Evolutionary conservation across 2,113 vertebrate genomes (phyloP), one percentile per base, ranked within the genome.

Genomic region (Cynopterus brachyotis): DNA sequence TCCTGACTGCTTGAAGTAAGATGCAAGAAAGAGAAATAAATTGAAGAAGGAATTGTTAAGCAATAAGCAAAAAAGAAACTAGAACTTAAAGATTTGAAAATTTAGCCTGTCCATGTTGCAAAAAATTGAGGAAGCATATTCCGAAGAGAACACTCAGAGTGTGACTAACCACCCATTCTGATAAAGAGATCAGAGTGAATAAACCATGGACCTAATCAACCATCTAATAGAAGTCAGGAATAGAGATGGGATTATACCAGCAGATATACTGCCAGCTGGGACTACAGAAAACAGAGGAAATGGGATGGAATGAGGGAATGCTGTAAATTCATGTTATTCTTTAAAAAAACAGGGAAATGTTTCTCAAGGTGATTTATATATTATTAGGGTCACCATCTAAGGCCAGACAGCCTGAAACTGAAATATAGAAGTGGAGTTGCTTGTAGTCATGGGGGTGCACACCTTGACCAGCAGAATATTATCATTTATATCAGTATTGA

Each of bases 401-500:
- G 59, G 30, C 42, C 78, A 64, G 53, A 57, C 0, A 22, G 64
- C 20, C 53, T 55, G 3, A 69, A 40, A 16, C 7, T n/a, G 45
- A 70, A 78, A 15, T 9, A 30, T 7, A 6, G 30, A n/a, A 35
- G 15, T 4, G 28, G 15, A 11, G 30, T 35, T 66, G 12, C 40
- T 32, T 45, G 3, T 3, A 62, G 53, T 45, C 62, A 47, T 22
- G 30, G 2, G 24, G 0, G 1, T n/a, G 0, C 7, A 70, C 40
- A 0, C 5, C 7, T 4, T 64, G 17, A 6, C 45, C 28, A 78
- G 62, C 9, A 26, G 4, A 30, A 62, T 76, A 75, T 53, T 35
- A 32, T 60, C 7, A 69, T 91, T 67, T 94, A 67, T 76, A 87
- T 60, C 32, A 69, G 62, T 67, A 42, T 42, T 75, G 9, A 50